A percentile compares a stretch with the other conserved stretches of the same genome.
These are phyloP conservation scores for Sarotherodon lohbergeri DNA, from an alignment of 2,113 vertebrate species.

Conservation along the genomic window DNA sequence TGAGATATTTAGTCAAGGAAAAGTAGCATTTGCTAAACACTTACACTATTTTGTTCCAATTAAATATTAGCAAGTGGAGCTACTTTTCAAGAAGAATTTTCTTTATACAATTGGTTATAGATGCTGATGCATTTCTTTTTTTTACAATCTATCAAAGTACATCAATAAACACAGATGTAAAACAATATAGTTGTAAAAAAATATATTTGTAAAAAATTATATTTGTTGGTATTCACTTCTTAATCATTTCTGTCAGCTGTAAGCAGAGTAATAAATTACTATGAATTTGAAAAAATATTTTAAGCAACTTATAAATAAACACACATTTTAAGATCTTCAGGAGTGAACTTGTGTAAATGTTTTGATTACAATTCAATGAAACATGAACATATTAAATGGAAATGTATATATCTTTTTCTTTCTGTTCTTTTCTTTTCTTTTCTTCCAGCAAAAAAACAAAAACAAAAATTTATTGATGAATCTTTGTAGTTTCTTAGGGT, in stretches of 20 bases:
- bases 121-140: neutral
- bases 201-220: fast-evolving
- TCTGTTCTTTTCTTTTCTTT: neutral
- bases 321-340: no score
- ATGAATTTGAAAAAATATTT: no score
- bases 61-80: fast-evolving
- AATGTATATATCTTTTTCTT: neutral
- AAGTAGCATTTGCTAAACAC: no score
- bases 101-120: neutral
- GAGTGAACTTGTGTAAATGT: neutral
- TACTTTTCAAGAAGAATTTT: neutral
- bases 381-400: fast-evolving
- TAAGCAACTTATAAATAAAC: no score
- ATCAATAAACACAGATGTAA: neutral
- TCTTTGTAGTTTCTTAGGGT: neutral
- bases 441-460: no score
- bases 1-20: no score
- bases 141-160: neutral
- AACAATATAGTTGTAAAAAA: neutral
- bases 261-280: no score
- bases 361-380: neutral
- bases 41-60: fast-evolving
- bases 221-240: neutral
- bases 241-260: no score
- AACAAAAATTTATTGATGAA: no score